Conservation (phyloP, 2,888 invertebrate species). For the Dimorphilus gyrociliatus region DNA sequence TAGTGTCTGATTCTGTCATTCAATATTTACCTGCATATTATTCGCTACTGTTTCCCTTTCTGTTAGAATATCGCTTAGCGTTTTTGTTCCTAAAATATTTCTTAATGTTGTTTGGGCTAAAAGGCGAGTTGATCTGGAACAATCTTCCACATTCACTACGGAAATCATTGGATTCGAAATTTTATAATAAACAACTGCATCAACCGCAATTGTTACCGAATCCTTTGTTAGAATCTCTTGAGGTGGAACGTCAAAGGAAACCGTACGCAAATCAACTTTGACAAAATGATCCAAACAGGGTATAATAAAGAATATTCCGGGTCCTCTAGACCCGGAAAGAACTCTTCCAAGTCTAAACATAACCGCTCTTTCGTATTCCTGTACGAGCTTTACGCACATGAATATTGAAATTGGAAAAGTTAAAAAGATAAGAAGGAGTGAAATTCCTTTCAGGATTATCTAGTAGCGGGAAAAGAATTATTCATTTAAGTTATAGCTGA, state of each 20-base stretch:
- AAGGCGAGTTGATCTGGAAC: slow-evolving; percentile 5
- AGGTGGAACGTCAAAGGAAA: slow-evolving; percentile 33
- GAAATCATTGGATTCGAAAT: slow-evolving; percentile 6
- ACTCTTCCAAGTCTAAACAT: slow-evolving; percentile 28
- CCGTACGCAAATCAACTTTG: slow-evolving; percentile 18
- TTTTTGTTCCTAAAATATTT: slow-evolving; percentile 8
- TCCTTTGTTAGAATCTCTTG: slow-evolving; percentile 16
- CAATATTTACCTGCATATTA: slow-evolving; percentile 7
- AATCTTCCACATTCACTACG: slow-evolving; percentile 6
- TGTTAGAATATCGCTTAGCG: slow-evolving; percentile 5
- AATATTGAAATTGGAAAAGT: slow-evolving; percentile 27
- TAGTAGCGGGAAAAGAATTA: too few species aligned
- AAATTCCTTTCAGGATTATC: slow-evolving; percentile 9
- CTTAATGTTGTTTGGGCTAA: slow-evolving; percentile 7
- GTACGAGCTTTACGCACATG: too few species aligned
- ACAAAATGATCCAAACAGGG: slow-evolving; percentile 17
- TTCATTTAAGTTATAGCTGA: too few species aligned
- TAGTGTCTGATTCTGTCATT: too few species aligned
- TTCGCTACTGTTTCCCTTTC: slow-evolving; percentile 5
- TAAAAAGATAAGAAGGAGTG: slow-evolving; percentile 16
- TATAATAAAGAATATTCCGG: slow-evolving; percentile 22
- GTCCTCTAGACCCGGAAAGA: slow-evolving; percentile 15
- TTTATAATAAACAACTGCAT: slow-evolving; percentile 7
- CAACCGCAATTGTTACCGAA: slow-evolving; percentile 7
- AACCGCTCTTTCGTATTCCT: slow-evolving; percentile 31